phyloP scores from a whole-genome alignment of 53 echinoderm and acorn worm species.

The Holothuria scabra region DNA sequence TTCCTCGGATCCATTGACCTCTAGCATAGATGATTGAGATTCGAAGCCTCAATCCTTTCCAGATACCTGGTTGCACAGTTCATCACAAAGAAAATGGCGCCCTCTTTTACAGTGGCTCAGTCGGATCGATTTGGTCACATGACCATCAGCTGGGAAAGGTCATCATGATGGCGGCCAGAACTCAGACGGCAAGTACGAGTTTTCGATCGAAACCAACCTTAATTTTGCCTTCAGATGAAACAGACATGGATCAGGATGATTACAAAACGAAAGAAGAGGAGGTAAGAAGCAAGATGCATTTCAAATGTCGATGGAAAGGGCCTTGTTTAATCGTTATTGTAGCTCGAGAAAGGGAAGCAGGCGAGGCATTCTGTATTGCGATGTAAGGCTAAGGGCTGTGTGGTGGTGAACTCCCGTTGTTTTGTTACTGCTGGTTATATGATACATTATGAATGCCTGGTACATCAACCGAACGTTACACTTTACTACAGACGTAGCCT shows the following conservation, averaged over 20 bases:
- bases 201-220: constrained; percentile 30
- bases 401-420: background rate
- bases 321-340: background rate
- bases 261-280: constrained; percentile 41
- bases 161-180: constrained; percentile 46
- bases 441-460: no score
- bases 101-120: background rate
- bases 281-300: constrained; percentile 36
- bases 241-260: constrained; percentile 44
- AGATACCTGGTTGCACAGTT: no score
- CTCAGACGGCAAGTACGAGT: constrained; percentile 15
- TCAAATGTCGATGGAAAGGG: background rate
- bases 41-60: no score
- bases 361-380: constrained; percentile 32
- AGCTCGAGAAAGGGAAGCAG: constrained; percentile 22
- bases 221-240: constrained; percentile 34
- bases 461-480: no score
- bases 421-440: no score
- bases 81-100: constrained; percentile 4
- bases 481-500: no score
- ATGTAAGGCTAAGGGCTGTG: background rate
- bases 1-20: no score
- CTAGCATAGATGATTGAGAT: no score
- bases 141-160: constrained; percentile 54
- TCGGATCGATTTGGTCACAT: constrained; percentile 40